Base-by-base conservation (phyloP, 1,140 invertebrate species). In the Drosophila pandora region DNA sequence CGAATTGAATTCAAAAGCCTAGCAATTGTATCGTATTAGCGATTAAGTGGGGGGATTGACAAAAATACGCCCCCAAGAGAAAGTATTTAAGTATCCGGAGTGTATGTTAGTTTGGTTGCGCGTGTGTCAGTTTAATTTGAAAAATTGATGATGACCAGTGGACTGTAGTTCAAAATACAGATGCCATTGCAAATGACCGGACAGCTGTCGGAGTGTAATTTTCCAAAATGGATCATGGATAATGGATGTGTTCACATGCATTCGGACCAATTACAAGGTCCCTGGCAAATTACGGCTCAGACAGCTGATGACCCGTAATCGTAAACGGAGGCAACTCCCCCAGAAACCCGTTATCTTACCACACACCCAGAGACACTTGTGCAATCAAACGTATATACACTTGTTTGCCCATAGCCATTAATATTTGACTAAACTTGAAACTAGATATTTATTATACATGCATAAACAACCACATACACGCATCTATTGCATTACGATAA, bases 401-500 rank as follows among this genome's bases (percentile, higher is more conserved):
- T 62, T 72, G 59, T 77, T 69, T 82, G 58, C 79, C 72, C 73
- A 64, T 77, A 83, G 79, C 62, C 62, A 85, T 84, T 81, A 85
- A 73, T 85, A 77, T 81, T 87, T 77, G 73, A 87, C 81, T 81
- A 77, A 74, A 84, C 61, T 77, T 71, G 77, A 84, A 85, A 79
- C 70, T 84, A 84, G 81, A 77, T 85, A 85, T 84, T 85, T 75
- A 80, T 73, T 85, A 76, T 57, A 73, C 53, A 68, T 76, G 74
- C 71, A 57, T 75, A 64, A 54, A 79, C 45, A 65, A 53, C 68
- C 77, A 76, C 52, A 76, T 71, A 75, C 45, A 64, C 56, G 54
- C 52, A 59, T 58, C 52, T 69, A 70, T 69, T 69, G 67, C 67
- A 70, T 78, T 58, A 80, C 59, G 62, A 61, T 79, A 83, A 84